phyloP scores from a whole-genome alignment of 2,888 invertebrate genomes.

The Ditula angustiorana region DNA sequence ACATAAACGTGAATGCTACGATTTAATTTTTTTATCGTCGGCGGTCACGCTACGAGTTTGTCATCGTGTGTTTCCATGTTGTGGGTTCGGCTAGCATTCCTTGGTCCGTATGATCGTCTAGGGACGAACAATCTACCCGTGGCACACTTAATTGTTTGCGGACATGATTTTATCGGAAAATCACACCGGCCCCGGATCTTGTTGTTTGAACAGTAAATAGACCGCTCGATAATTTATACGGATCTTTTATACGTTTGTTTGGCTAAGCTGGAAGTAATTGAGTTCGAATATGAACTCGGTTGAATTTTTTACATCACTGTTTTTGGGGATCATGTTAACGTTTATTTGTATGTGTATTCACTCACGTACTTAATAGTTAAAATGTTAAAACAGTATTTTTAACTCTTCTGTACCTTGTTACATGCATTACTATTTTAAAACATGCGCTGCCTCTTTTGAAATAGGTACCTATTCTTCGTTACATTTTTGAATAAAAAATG shows the following conservation, averaged over 20 bases:
- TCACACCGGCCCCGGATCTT: slow-evolving; percentile 39
- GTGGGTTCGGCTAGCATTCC: slow-evolving; percentile 77
- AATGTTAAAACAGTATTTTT: no score
- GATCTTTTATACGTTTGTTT: slow-evolving; percentile 1
- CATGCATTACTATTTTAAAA: no score
- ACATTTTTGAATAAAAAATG: no score
- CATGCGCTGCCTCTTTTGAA: no score
- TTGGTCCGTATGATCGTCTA: slow-evolving; percentile 66
- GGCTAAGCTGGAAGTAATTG: background rate
- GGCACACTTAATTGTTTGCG: slow-evolving; percentile 76
- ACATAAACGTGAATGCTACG: background rate
- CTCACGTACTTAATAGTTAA: no score
- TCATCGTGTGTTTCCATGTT: slow-evolving; percentile 56
- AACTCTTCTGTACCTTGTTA: no score
- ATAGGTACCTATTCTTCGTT: no score
- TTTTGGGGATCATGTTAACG: background rate
- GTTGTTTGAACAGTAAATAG: slow-evolving; percentile 34
- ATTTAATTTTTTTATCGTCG: slow-evolving; percentile 16
- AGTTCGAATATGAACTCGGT: no score
- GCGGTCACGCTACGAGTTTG: slow-evolving; percentile 37
- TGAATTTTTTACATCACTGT: background rate
- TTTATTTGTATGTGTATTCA: background rate
- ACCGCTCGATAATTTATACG: slow-evolving; percentile 22
- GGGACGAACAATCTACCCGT: slow-evolving; percentile 70
- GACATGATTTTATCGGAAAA: slow-evolving; percentile 70